These are phyloP conservation scores for Athetis lepigone DNA, from an alignment of 2,888 invertebrate species.

Conservation along the genomic window DNA sequence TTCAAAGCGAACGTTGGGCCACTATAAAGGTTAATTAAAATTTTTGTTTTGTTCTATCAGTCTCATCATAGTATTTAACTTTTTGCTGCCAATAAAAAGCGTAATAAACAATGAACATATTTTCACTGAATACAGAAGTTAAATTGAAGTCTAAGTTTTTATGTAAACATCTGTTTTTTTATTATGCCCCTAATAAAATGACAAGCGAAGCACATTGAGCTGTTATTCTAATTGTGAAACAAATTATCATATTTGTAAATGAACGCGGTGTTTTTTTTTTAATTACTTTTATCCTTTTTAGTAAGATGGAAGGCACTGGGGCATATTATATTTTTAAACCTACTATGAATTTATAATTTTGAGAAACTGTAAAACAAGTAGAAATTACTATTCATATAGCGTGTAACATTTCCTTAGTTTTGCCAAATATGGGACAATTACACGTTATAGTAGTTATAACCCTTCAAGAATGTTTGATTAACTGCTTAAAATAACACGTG, in stretches of 20 bases:
- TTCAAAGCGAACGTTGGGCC: constrained; percentile 7
- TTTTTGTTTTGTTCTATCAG: constrained; percentile 46
- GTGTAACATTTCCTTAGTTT: too few relatives aligned
- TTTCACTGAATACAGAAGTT: constrained; percentile 14
- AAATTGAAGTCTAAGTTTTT: constrained; percentile 21
- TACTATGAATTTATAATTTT: constrained; percentile 8
- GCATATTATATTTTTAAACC: background rate
- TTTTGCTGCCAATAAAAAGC: constrained; percentile 35
- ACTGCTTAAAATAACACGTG: constrained; percentile 2
- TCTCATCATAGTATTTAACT: constrained; percentile 34
- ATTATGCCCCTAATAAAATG: background rate
- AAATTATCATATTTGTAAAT: constrained; percentile 28
- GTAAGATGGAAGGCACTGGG: background rate
- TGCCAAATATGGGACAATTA: constrained; percentile 3
- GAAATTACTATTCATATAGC: constrained; percentile 1
- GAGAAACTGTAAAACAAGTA: background rate
- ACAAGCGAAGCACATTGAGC: constrained; percentile 27
- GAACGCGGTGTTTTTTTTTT: constrained; percentile 4
- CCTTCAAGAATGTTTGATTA: background rate
- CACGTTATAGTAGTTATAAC: constrained; percentile 2
- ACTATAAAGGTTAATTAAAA: constrained; percentile 56
- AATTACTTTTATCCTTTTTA: constrained; percentile 4
- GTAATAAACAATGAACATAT: constrained; percentile 23
- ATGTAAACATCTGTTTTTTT: constrained; percentile 8
- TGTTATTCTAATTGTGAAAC: constrained; percentile 18